Percentiles rank a stretch among this genome's conserved stretches.
Evolutionary conservation across 1,140 invertebrate species (phyloP).

Genomic region (Pogonomyrmex californicus): DNA sequence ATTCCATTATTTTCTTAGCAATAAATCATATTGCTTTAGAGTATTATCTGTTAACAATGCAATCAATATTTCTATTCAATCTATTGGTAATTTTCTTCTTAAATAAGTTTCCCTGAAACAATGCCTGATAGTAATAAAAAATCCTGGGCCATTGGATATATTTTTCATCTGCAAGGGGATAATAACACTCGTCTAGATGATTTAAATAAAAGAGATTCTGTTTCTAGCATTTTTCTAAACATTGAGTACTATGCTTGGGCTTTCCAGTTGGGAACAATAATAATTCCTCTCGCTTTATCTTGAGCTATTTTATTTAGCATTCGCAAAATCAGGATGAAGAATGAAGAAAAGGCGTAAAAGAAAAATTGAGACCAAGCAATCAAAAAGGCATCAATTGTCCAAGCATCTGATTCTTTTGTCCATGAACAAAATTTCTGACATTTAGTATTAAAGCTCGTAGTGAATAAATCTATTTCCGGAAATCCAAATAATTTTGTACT

Average conservation of each 20-base stretch:
- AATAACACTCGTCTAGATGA: no score
- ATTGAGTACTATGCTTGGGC: not conserved
- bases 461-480: not conserved
- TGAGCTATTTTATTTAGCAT: slow-evolving; percentile 11
- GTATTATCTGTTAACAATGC: no score
- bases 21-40: no score
- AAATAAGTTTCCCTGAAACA: no score
- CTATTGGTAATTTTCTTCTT: no score
- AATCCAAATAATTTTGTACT: not conserved
- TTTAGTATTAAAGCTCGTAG: not conserved
- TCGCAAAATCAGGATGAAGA: slow-evolving; percentile 26
- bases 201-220: not conserved
- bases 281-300: not conserved
- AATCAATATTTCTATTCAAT: no score
- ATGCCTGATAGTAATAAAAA: no score
- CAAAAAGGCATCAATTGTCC: slow-evolving; percentile 10
- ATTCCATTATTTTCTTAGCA: no score
- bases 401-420: not conserved
- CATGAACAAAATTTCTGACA: not conserved
- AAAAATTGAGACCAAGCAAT: no score
- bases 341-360: slow-evolving; percentile 13
- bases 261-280: slow-evolving; percentile 3
- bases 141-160: no score
- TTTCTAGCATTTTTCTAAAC: not conserved
- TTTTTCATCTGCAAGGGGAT: no score